Evolutionary conservation across 2,797 vertebrate species (phyloP).

Genomic region (Erethizon dorsatum): DNA sequence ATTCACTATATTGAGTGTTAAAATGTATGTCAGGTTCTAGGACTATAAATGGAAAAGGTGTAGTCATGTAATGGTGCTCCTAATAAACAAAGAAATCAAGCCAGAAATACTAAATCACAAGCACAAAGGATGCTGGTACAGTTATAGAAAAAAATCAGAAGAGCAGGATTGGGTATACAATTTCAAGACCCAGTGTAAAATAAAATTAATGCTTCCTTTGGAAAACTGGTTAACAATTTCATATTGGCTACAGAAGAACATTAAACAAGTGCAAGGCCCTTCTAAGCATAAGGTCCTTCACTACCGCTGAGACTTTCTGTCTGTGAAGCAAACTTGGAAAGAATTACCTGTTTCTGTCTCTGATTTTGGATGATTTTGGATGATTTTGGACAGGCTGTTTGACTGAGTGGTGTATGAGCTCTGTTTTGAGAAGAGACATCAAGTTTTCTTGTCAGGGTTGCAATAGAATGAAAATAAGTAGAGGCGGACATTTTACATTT

Average conservation of each 20-base stretch:
- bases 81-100: not conserved
- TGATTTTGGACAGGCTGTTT: not conserved
- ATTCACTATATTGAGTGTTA: not conserved
- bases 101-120: not conserved
- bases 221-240: not conserved
- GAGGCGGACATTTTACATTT: not conserved
- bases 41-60: not conserved
- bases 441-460: not conserved
- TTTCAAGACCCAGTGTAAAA: not conserved
- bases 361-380: accelerated
- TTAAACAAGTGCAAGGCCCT: not conserved
- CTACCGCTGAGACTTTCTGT: accelerated
- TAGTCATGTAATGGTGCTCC: not conserved
- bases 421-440: not conserved
- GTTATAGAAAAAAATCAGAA: not conserved
- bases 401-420: not conserved
- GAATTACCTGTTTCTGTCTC: not conserved
- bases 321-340: not conserved
- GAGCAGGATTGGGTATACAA: too few relatives aligned
- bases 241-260: not conserved
- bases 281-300: accelerated
- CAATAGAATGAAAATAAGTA: not conserved
- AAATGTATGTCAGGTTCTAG: not conserved
- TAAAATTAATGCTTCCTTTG: not conserved
- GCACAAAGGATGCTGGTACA: not conserved